Percentiles rank a stretch among this genome's conserved stretches.
These are phyloP conservation scores for Hermetia illucens DNA, from an alignment of 1,140 invertebrate species.

Conservation along the genomic window DNA sequence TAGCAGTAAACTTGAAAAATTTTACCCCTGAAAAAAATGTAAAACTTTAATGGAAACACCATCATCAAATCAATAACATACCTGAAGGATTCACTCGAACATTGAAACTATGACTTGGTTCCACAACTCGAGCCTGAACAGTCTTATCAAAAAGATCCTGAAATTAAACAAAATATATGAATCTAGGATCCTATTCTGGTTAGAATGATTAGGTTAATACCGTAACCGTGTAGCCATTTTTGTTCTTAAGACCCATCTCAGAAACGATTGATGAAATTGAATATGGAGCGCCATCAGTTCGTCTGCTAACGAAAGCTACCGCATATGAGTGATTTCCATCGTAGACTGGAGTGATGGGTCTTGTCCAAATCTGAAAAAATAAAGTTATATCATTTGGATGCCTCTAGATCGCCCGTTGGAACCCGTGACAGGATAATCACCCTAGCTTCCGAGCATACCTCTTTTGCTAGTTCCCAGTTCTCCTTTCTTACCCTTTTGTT, in stretches of 20 bases:
- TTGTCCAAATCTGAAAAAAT: conserved; percentile 62
- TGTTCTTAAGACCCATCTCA: conserved; percentile 33
- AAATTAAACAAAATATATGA: conserved; percentile 2
- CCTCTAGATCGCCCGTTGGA: too few species aligned
- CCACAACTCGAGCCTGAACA: conserved; percentile 9
- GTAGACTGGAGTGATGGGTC: conserved; percentile 66
- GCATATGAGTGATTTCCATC: conserved; percentile 69
- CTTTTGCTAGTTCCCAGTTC: too few species aligned
- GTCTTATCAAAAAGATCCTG: conserved; percentile 15
- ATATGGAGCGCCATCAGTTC: conserved; percentile 49
- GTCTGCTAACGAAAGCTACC: conserved; percentile 71
- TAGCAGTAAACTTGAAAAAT: conserved; percentile 25
- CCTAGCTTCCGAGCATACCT: too few species aligned
- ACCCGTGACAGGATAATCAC: too few species aligned
- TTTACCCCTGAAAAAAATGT: conserved; percentile 16
- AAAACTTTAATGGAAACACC: conserved; percentile 7
- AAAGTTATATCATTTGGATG: too few species aligned
- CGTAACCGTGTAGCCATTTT: conserved; percentile 31
- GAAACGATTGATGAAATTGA: conserved; percentile 34
- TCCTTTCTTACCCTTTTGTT: too few species aligned
- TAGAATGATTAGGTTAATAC: too few species aligned
- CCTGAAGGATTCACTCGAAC: conserved; percentile 25
- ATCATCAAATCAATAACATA: neutral
- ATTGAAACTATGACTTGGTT: conserved; percentile 8
- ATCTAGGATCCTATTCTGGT: neutral